Conservation (phyloP, 2,113 vertebrate genomes). For the Triplophysa tibetana region DNA sequence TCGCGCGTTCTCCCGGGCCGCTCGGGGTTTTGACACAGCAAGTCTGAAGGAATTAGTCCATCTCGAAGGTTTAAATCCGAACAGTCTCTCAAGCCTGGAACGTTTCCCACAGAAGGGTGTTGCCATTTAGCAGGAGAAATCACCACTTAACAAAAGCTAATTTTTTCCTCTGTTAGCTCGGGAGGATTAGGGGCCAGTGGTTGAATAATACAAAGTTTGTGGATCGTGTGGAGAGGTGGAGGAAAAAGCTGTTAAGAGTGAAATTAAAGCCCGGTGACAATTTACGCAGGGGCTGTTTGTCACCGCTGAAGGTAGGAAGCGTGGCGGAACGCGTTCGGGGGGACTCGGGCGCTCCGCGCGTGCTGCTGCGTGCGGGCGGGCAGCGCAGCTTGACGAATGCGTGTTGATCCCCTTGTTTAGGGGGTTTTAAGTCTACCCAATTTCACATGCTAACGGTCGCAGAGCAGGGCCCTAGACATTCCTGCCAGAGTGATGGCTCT, state of each 20-base stretch:
- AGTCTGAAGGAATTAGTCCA: slow-evolving; percentile 61
- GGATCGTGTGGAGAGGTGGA: slow-evolving; percentile 56
- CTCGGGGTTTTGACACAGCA: slow-evolving; percentile 45
- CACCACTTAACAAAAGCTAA: slow-evolving; percentile 77
- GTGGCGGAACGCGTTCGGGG: slow-evolving; percentile 40
- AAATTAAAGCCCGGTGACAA: slow-evolving; percentile 78
- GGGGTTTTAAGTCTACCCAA: slow-evolving; percentile 66
- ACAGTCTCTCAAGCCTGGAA: slow-evolving; percentile 60
- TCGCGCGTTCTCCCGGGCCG: slow-evolving; percentile 43
- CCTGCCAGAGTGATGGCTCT: slow-evolving; percentile 41
- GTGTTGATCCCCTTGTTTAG: slow-evolving; percentile 75
- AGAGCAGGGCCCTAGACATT: slow-evolving; percentile 38
- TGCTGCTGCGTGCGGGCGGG: slow-evolving; percentile 54
- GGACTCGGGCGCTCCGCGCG: slow-evolving; percentile 36
- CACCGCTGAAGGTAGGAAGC: slow-evolving; percentile 60
- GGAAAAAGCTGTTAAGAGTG: slow-evolving; percentile 61
- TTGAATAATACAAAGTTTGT: slow-evolving; percentile 66
- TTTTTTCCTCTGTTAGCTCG: slow-evolving; percentile 78
- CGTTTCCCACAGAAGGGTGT: slow-evolving; percentile 59
- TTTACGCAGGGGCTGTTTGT: slow-evolving; percentile 63
- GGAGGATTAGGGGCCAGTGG: slow-evolving; percentile 70
- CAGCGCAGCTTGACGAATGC: slow-evolving; percentile 69
- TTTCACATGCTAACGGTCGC: slow-evolving; percentile 65
- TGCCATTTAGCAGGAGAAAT: slow-evolving; percentile 70
- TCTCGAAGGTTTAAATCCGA: slow-evolving; percentile 51